Conservation (phyloP, 2,113 vertebrate genomes). For the Emydocephalus ijimae region DNA sequence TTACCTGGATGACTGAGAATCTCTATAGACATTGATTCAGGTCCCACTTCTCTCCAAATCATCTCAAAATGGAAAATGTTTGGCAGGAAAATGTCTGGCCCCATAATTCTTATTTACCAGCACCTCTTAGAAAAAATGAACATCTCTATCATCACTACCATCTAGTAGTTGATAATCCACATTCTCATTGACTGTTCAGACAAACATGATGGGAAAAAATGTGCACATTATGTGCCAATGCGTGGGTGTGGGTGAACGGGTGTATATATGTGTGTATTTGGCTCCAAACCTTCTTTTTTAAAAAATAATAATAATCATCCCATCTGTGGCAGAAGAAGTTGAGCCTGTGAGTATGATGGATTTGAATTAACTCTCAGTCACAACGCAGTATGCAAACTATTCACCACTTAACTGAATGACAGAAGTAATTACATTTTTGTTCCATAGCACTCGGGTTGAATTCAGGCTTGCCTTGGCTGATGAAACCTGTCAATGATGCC, state of each 20-base stretch:
- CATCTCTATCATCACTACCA: not conserved
- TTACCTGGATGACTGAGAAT: too few relatives aligned
- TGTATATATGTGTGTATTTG: not conserved
- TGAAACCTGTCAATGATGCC: not conserved
- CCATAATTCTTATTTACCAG: not conserved
- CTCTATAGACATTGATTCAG: not conserved
- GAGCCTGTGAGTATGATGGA: not conserved
- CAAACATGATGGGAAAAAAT: not conserved
- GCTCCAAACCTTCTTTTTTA: not conserved
- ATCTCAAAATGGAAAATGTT: not conserved
- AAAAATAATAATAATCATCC: not conserved
- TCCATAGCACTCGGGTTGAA: not conserved
- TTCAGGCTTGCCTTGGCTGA: not conserved
- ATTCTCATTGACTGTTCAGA: not conserved
- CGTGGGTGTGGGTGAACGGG: not conserved
- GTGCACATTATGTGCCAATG: not conserved
- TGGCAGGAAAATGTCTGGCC: not conserved
- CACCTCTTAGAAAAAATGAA: not conserved
- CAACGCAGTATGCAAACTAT: fast-evolving
- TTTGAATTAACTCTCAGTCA: not conserved
- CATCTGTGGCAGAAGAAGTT: not conserved
- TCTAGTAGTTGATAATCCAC: not conserved
- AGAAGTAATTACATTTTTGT: not conserved
- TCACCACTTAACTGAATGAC: not conserved
- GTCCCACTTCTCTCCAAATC: not conserved